Conservation (phyloP, 2,888 invertebrate species). For the Colletes collaris region DNA sequence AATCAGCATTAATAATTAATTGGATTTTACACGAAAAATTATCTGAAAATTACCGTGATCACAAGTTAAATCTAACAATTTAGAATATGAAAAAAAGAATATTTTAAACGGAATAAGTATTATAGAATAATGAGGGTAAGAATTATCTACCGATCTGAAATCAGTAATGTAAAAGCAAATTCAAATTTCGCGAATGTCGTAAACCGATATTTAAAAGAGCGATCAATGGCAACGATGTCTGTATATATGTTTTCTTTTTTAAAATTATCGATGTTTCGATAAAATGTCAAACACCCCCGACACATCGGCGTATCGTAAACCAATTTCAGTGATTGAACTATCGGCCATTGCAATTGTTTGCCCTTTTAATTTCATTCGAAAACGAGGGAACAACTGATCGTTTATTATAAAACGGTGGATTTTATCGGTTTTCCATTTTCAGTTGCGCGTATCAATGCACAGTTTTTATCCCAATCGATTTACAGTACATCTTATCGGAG, state of each 20-base stretch:
- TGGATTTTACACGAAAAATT: too few relatives aligned
- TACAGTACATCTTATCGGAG: constrained; percentile 25
- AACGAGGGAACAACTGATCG: neutral
- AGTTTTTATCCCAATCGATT: constrained; percentile 9
- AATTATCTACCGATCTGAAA: too few relatives aligned
- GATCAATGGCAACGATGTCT: too few relatives aligned
- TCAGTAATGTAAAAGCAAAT: too few relatives aligned
- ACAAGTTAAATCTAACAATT: too few relatives aligned
- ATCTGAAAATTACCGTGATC: too few relatives aligned
- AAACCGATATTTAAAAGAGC: neutral
- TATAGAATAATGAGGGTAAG: too few relatives aligned
- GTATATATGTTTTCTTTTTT: constrained; percentile 1
- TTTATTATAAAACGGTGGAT: neutral
- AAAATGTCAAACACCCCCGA: neutral
- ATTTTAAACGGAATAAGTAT: too few relatives aligned
- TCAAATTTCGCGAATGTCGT: too few relatives aligned
- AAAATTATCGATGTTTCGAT: constrained; percentile 4
- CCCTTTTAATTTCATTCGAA: constrained; percentile 12
- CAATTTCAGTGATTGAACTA: constrained; percentile 14
- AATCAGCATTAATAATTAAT: too few relatives aligned
- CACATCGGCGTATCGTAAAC: neutral
- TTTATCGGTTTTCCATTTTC: neutral
- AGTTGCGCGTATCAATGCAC: neutral
- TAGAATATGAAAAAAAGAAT: too few relatives aligned
- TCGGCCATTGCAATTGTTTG: neutral